Evolutionary conservation across 1,140 invertebrate species (phyloP), one percentile per base, ranked within the genome.

Genomic region (Grapholita molesta): DNA sequence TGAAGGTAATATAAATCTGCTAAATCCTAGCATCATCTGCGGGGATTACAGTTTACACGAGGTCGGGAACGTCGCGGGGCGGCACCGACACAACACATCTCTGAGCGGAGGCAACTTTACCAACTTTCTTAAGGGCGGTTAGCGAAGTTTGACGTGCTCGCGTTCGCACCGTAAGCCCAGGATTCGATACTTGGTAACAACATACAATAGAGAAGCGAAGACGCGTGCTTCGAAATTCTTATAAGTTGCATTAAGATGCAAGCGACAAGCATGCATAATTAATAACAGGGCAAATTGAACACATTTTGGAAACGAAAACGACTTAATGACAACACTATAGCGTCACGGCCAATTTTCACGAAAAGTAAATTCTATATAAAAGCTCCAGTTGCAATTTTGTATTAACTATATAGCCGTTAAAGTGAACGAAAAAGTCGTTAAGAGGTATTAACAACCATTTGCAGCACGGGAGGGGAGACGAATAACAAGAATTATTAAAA

Each of bases 71-170:
- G 80, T 79, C 79, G 75, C 78, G 74, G 77, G 73, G 79, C 74
- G 77, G 76, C 68, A 80, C 79, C 35, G 79, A 85, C 82, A 80
- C 79, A 84, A 83, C 85, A 86, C 81, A 85, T 87, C 83, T 84
- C 80, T 74, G 79, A 84, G 78, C 79, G 82, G 84, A 84, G 82
- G 73, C 72, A 89, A 91, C 84, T 89, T 89, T 79, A 70, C 72
- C 84, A 89, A 91, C 85, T 91, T 89, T 88, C 85, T 89, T 89
- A 86, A 87, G 84, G 84, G 80, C 83, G 85, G 87, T 91, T 89
- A 83, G 79, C 79, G 74, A 91, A 91, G 84, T 91, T 91, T 84
- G 85, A 89, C 85, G 82, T 88, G 81, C 82, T 84, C 82, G 83
- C 85, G 82, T 80, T 81, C 72, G 72, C 78, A 80, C 78, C 77